A percentile compares a stretch with the other conserved stretches of the same genome.
Evolutionary conservation across 1,140 invertebrate genomes (phyloP).

Genomic region (Mesaphorura yosii): DNA sequence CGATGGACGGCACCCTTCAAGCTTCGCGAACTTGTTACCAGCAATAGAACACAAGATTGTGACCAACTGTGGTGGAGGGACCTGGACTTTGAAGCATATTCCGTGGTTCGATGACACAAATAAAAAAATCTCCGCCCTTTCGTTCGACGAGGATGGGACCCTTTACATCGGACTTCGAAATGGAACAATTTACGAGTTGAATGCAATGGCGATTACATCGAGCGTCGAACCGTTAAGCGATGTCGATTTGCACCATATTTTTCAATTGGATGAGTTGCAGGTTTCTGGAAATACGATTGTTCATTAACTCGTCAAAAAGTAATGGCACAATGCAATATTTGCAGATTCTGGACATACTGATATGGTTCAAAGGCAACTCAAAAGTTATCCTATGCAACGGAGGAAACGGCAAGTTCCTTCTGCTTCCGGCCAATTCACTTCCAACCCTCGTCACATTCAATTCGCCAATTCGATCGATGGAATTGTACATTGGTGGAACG

Average conservation of each 20-base stretch:
- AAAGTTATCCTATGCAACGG: constrained; percentile 26
- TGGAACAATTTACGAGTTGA: constrained; percentile 18
- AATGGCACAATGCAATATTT: neutral
- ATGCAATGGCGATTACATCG: constrained; percentile 1
- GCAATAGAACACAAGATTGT: neutral
- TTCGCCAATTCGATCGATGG: constrained; percentile 12
- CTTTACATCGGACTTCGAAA: constrained; percentile 22
- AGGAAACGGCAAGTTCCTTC: constrained; percentile 21
- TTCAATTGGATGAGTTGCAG: constrained; percentile 9
- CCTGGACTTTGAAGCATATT: constrained; percentile 21
- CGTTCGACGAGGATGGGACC: constrained; percentile 26
- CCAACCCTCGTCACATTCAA: constrained; percentile 27
- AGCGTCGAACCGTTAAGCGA: neutral
- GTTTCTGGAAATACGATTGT: too few species aligned
- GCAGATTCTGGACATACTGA: constrained; percentile 14
- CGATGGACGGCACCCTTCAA: constrained; percentile 17
- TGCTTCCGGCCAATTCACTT: constrained; percentile 13
- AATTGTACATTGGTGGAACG: constrained; percentile 22
- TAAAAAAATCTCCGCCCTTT: constrained; percentile 21
- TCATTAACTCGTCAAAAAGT: too few species aligned
- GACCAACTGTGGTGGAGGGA: neutral
- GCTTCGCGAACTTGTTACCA: neutral
- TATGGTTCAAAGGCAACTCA: constrained; percentile 18
- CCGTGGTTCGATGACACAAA: constrained; percentile 28
- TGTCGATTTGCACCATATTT: constrained; percentile 13